Evolutionary conservation across 2,113 vertebrate genomes (phyloP), one percentile per base, ranked within the genome.

Genomic region (Corythoichthys intestinalis): DNA sequence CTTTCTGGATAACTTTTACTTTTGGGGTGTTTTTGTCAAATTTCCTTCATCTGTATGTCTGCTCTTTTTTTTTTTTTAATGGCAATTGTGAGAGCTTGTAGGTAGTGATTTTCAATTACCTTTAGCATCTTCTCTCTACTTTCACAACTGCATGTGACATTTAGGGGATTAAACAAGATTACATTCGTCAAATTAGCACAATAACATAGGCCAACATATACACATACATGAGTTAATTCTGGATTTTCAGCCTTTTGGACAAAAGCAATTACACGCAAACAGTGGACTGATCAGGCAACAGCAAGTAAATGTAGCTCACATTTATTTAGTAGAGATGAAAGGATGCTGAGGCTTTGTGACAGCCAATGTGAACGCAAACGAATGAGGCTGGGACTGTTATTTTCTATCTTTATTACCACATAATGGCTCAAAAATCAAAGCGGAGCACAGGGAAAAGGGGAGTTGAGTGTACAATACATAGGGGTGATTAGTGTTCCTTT

Each of bases 371-470:
- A 0, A 64, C 49, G 48, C 76, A 14, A 2, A 67, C 38, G 58
- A 67, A 70, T 69, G 65, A 38, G 76, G 81, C 77, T 79, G 67
- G 54, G 85, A 86, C 88, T 86, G 86, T 88, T 86, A 83, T 86
- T 88, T 88, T 90, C 82, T 83, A 81, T 75, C 79, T 87, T 90
- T 82, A 92, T 91, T 87, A 89, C 87, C 74, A 73, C 59, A 79
- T 91, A 91, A 91, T 90, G 90, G 86, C 79, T 75, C 79, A 66
- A 79, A 80, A 87, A 86, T 88, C 75, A 86, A 85, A 83, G 79
- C 81, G 65, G 65, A 66, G 56, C 34, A 37, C 6, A 58, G 12
- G 12, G 39, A 66, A 14, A 47, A 44, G 2, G n/a, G 41, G 28
- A 10, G 41, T 10, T 37, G 56, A 10, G 34, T 14, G 34, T 47